Evolutionary conservation across 2,113 vertebrate genomes (phyloP), one percentile per base, ranked within the genome.

Genomic region (Heliornis fulica): DNA sequence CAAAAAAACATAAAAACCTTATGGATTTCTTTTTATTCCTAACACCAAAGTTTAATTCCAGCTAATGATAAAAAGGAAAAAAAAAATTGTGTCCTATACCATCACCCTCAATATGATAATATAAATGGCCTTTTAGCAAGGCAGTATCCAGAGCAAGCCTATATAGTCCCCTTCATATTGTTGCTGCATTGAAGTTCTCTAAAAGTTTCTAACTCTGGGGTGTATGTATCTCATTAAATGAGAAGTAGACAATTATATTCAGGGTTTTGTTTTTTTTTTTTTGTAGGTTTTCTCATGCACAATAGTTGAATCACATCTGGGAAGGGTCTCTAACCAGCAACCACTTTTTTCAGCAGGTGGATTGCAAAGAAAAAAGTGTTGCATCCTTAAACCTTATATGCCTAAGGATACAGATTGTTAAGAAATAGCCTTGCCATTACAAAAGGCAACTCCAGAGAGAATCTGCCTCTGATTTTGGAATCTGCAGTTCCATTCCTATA

Each of bases 261-360:
- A 5, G 3, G 5, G n/a, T n/a, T n/a, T n/a, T n/a, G n/a, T n/a
- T n/a, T n/a, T n/a, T n/a, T n/a, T 0, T 50, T 45, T 9, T 16
- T 29, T 23, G 19, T 13, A 34, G 9, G 5, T 53, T 80, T 90
- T 57, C 22, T 60, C 15, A 45, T 8, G 6, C 8, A 34, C 1
- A 1, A 19, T 4, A 79, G 22, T 25, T 86, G 18, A 75, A 45
- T 4, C 81, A 18, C 7, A 3, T 3, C 2, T 68, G 18, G 10
- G 17, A 78, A 64, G 43, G 17, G 3, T 81, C 2, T 48, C 10
- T 53, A 43, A 38, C 9, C 6, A 72, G 9, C 4, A 69, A 7
- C 1, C 10, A 14, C 28, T 61, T 10, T 72, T 23, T n/a, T 70
- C 2, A 46, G 29, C 1, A 1, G 3, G 3, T 41, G 16, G 4